Evolutionary conservation across 2,888 invertebrate genomes (phyloP).

Genomic region (Cylloceria caligata): DNA sequence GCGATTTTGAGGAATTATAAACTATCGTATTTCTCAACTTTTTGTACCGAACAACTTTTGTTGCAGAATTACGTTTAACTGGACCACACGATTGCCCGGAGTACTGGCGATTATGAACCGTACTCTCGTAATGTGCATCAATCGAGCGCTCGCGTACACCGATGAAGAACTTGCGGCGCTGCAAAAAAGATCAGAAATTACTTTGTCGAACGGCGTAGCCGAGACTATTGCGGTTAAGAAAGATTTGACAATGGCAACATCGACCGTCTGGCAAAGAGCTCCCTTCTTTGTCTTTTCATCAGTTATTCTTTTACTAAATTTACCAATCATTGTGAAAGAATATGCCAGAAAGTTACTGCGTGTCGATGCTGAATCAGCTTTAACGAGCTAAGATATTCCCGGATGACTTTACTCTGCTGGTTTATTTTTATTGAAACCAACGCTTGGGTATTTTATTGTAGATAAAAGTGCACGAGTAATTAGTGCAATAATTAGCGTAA

Average conservation of each 20-base stretch:
- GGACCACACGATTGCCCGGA: conserved; percentile 34
- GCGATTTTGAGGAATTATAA: too few relatives aligned
- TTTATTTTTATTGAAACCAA: conserved; percentile 2
- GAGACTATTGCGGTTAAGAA: conserved; percentile 8
- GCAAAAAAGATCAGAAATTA: conserved; percentile 32
- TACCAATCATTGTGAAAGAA: conserved; percentile 47
- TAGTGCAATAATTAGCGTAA: not conserved
- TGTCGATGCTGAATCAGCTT: conserved; percentile 20
- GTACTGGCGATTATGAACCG: conserved; percentile 28
- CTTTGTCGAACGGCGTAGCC: conserved; percentile 42
- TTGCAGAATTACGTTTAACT: conserved; percentile 46
- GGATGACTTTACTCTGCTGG: not conserved
- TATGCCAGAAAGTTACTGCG: conserved; percentile 29
- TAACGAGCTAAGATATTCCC: conserved; percentile 1
- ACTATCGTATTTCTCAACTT: not conserved
- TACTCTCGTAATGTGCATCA: conserved; percentile 2
- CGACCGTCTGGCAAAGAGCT: conserved; percentile 36
- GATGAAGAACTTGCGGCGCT: conserved; percentile 44
- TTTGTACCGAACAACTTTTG: not conserved
- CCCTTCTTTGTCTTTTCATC: conserved; percentile 44
- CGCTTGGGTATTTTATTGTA: not conserved
- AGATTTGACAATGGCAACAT: not conserved
- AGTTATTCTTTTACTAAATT: conserved; percentile 45
- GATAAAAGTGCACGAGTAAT: not conserved
- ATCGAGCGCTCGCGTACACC: conserved; percentile 36